Evolutionary conservation across 64 coral and sea anemone species (phyloP), one percentile per base, ranked within the genome.

Genomic region (Stylophora pistillata): DNA sequence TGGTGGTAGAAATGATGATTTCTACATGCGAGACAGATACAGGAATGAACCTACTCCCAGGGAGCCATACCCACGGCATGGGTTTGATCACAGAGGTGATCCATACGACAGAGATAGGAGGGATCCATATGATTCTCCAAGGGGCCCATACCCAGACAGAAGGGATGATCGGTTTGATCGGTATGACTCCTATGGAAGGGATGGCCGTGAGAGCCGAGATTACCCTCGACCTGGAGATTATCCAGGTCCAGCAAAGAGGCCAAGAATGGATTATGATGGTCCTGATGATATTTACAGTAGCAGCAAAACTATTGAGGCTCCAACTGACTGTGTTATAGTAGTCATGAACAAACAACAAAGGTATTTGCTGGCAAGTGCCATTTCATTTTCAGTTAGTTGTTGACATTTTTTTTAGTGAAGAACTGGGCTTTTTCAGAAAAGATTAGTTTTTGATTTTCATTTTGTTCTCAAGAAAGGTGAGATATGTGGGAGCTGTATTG

Each of bases 281-380:
- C 80, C 80, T 53, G 97, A 99, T 75, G 72, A 72, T 17, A 55
- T 68, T 26, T 86, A 89, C 27, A 86, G 65, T 34, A 86, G 78
- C 58, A 89, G 84, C 27, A 99, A 99, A 73, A 91, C 82, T 78
- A 76, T 99, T 65, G 81, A 93, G 37, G 97, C 97, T 25, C 97
- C 97, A 69, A 99, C 94, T 64, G 97, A 99, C 86, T 99, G 97
- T 88, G 97, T 95, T 5, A 91, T 99, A 78, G 91, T 99, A 26
- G 87, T 99, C 11, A 89, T 99, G 71, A 99, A 93, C 60, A 95
- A 90, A 89, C 76, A 92, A 56, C 89, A 95, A 69, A 87, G 86
- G 97, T 99, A 78, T 37, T 77, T 90, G 68, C 16, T 85, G 10
- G 60, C 1, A 64, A 21, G 17, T 7, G 17, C 17, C 61, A 21